Conservation (phyloP, 53 echinoderm and acorn worm genomes). For the Paracentrotus lividus region DNA sequence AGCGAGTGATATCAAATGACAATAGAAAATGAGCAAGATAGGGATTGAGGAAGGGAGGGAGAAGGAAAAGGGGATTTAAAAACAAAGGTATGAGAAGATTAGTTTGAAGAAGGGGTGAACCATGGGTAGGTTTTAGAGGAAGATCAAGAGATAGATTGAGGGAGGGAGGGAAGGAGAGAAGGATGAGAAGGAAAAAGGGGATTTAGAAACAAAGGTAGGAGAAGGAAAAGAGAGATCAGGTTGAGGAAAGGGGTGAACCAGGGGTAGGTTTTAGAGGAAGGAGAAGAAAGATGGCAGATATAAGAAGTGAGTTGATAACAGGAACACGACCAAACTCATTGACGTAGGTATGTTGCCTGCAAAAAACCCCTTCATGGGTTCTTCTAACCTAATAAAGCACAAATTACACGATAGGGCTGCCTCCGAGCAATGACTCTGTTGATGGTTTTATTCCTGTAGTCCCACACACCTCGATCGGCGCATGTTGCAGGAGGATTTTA, state of each 20-base stretch:
- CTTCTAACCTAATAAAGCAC: constrained; percentile 43
- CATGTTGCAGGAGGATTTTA: not conserved
- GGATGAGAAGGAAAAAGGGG: not conserved
- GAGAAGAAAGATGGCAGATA: constrained; percentile 30
- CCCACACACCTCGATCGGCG: not conserved
- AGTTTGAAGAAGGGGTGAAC: too few species aligned
- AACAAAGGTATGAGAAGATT: too few species aligned
- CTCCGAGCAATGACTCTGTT: constrained; percentile 3
- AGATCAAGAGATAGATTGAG: not conserved
- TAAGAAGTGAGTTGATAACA: constrained; percentile 53
- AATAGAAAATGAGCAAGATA: too few species aligned
- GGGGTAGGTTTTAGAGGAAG: constrained; percentile 35
- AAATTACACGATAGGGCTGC: constrained; percentile 47
- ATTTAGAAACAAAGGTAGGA: constrained; percentile 20
- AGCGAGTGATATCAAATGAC: too few species aligned
- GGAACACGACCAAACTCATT: constrained; percentile 1
- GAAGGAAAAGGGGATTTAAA: too few species aligned
- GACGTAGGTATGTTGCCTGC: constrained; percentile 57
- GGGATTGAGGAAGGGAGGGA: too few species aligned
- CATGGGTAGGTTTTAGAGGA: too few species aligned
- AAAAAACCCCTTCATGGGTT: constrained; percentile 38
- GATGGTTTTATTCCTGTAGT: constrained; percentile 28
- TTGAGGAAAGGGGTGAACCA: not conserved
- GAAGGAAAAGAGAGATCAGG: constrained; percentile 25
- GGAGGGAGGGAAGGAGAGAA: not conserved